phyloP scores from a whole-genome alignment of 2,888 invertebrate genomes.

The Lycia hirtaria region DNA sequence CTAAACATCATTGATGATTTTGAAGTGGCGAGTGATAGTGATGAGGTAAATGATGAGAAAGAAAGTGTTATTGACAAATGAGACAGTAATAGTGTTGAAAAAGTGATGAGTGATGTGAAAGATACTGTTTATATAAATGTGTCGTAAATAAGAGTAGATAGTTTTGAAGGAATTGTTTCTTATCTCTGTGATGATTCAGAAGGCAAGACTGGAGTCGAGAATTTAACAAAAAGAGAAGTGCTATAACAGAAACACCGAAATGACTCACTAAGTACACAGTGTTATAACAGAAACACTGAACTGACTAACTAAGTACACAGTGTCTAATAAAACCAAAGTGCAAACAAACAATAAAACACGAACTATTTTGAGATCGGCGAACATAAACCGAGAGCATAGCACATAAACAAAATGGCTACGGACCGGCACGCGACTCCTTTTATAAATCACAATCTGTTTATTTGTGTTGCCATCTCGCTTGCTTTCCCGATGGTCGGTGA shows the following conservation, averaged over 20 bases:
- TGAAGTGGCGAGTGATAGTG: slow-evolving; percentile 8
- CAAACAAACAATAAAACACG: slow-evolving; percentile 71
- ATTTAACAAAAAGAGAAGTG: slow-evolving; percentile 22
- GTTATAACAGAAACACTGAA: slow-evolving; percentile 46
- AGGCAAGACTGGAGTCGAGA: slow-evolving; percentile 17
- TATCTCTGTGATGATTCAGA: neutral
- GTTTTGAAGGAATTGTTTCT: neutral
- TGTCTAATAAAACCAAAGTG: slow-evolving; percentile 65
- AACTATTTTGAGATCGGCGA: slow-evolving; percentile 69
- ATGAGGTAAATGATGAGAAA: slow-evolving; percentile 6
- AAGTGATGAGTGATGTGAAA: slow-evolving; percentile 5
- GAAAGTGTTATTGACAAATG: slow-evolving; percentile 9
- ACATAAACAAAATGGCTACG: slow-evolving; percentile 80
- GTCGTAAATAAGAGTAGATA: neutral
- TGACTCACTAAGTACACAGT: slow-evolving; percentile 60
- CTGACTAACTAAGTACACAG: slow-evolving; percentile 60
- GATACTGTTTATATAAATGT: neutral
- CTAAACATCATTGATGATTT: slow-evolving; percentile 13
- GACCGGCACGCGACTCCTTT: slow-evolving; percentile 75
- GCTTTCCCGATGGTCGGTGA: slow-evolving; percentile 74
- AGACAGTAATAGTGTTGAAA: slow-evolving; percentile 5
- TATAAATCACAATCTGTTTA: slow-evolving; percentile 81
- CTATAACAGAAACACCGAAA: slow-evolving; percentile 44
- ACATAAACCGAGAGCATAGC: slow-evolving; percentile 66
- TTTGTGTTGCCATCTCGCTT: slow-evolving; percentile 79